These are phyloP conservation scores for Drosophila nigritarsus DNA, from an alignment of 2,888 invertebrate species.

Conservation along the genomic window DNA sequence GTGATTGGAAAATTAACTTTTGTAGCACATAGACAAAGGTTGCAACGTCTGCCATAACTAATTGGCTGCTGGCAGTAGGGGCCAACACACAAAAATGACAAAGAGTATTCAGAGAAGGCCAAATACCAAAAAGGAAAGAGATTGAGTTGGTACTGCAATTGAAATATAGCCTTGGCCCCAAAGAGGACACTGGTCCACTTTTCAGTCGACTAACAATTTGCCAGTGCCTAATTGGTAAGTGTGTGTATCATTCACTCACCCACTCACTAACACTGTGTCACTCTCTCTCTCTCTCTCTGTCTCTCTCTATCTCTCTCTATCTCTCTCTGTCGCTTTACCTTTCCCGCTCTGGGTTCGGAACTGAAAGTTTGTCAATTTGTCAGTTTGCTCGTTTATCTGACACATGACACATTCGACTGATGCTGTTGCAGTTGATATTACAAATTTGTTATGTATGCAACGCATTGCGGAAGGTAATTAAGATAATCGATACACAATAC, in stretches of 20 bases:
- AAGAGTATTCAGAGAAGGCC: not conserved
- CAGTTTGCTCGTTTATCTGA: slow-evolving; percentile 7
- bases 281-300: not conserved
- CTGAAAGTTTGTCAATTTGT: slow-evolving; percentile 7
- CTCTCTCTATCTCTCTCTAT: not conserved
- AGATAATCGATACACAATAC: slow-evolving; percentile 1
- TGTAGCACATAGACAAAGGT: too few species aligned
- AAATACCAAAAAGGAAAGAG: not conserved
- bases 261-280: not conserved
- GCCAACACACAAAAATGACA: not conserved
- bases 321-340: not conserved
- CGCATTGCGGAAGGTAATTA: slow-evolving; percentile 3
- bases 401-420: slow-evolving; percentile 13
- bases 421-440: slow-evolving; percentile 1
- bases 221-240: slow-evolving; percentile 56
- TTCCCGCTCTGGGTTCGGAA: not conserved
- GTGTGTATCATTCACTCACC: slow-evolving; percentile 20
- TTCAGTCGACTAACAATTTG: slow-evolving; percentile 44
- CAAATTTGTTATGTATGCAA: not conserved
- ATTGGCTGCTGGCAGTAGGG: slow-evolving; percentile 6
- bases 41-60: slow-evolving; percentile 3
- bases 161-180: slow-evolving; percentile 1
- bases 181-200: slow-evolving; percentile 14
- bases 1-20: slow-evolving; percentile 7
- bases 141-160: not conserved